phyloP scores from a whole-genome alignment of 2,113 vertebrate species.

The Donacobius atricapilla region DNA sequence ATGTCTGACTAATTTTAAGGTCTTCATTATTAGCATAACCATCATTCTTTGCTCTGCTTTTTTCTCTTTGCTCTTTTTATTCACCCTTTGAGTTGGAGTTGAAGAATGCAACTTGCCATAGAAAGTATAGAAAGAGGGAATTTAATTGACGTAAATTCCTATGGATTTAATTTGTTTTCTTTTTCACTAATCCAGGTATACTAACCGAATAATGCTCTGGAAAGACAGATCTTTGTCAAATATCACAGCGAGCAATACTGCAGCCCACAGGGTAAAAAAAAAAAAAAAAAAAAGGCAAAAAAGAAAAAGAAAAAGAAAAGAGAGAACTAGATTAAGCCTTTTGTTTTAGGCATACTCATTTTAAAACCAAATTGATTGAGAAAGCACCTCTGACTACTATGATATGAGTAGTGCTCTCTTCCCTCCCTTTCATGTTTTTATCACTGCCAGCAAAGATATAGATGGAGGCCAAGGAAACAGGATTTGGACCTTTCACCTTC shows the following conservation, averaged over 20 bases:
- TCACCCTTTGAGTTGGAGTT: constrained; percentile 21
- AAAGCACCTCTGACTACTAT: background rate
- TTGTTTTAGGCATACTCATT: background rate
- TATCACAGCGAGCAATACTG: background rate
- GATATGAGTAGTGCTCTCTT: background rate
- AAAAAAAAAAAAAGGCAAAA: background rate
- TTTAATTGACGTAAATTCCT: constrained; percentile 47
- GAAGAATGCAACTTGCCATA: constrained; percentile 34
- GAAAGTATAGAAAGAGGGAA: constrained; percentile 26
- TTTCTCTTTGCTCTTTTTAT: constrained; percentile 3
- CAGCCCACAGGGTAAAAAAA: background rate
- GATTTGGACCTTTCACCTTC: background rate
- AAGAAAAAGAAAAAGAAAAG: background rate
- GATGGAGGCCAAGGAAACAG: background rate
- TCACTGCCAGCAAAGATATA: background rate
- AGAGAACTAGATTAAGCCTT: background rate
- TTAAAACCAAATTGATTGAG: background rate
- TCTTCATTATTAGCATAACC: background rate
- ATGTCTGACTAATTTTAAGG: background rate
- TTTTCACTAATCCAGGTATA: constrained; percentile 49
- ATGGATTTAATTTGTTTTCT: constrained; percentile 33
- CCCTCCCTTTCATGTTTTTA: background rate
- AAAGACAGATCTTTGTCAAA: constrained; percentile 33
- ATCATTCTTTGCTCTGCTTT: constrained; percentile 1
- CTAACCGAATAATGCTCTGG: constrained; percentile 29